Evolutionary conservation across 2,888 invertebrate genomes (phyloP), one percentile per base, ranked within the genome.

Genomic region (Neoscelio sp.): DNA sequence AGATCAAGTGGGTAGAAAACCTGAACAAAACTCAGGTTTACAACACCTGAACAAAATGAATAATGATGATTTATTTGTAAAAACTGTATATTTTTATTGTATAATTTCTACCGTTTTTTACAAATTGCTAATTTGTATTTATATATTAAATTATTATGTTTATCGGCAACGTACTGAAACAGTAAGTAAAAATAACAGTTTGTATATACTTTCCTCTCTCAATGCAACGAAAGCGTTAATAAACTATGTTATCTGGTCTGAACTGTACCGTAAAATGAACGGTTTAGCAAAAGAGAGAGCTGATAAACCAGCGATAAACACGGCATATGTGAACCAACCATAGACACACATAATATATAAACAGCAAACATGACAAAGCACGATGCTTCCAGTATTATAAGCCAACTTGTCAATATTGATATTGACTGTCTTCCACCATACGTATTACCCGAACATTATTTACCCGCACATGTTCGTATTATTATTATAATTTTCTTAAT

Each of bases 401-500:
- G 56, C 56, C 18, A 18, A n/a, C 10, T 26, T 35, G 38, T 15
- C 56, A 40, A 56, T 56, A 56, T 56, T 40, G 56, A 17, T 35
- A 38, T 38, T 38, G 54, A 12, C 54, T 38, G 17, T 20, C 35
- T 4, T 12, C 4, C 6, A 12, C 1, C 52, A 17, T 23, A 35
- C 35, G 54, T 20, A 38, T 38, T 17, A 35, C 0, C 8, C n/a
- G 8, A 7, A 7, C 28, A n/a, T n/a, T n/a, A n/a, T n/a, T n/a
- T n/a, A n/a, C n/a, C n/a, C n/a, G n/a, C n/a, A n/a, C n/a, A n/a
- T n/a, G 7, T 28, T 15, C 23, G 2, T 6, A 17, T 38, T 12
- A 18, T 52, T 18, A 33, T 52, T 52, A 52, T 52, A 35, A 35
- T 52, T 20, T 33, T 52, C 52, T 52, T 52, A 52, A 52, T 52